Evolutionary conservation across 1,140 invertebrate genomes (phyloP).

Genomic region (Euura saliciscinereae): DNA sequence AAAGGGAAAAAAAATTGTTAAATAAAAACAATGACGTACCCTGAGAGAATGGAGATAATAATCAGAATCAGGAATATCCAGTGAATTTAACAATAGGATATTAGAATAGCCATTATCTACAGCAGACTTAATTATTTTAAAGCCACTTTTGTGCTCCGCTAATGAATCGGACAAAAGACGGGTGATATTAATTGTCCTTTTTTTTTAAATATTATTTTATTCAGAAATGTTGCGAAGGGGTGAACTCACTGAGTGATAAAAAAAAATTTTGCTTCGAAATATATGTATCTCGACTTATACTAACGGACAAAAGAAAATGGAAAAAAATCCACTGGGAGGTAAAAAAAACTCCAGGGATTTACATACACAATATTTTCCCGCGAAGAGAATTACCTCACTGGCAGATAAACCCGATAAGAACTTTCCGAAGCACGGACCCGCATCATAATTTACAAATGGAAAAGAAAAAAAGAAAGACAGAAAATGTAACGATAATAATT

Average conservation of each 20-base stretch:
- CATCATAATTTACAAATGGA: too few species aligned
- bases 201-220: neutral
- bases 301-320: too few species aligned
- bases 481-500: too few species aligned
- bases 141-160: conserved; percentile 54
- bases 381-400: too few species aligned
- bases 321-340: too few species aligned
- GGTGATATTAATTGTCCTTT: neutral
- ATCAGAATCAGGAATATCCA: conserved; percentile 37
- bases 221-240: neutral
- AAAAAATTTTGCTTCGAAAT: neutral
- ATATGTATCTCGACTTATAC: neutral
- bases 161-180: conserved; percentile 52
- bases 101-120: conserved; percentile 48
- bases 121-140: conserved; percentile 56
- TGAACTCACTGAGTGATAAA: neutral
- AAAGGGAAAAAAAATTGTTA: neutral
- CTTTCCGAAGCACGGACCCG: neutral
- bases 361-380: too few species aligned
- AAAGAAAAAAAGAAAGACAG: too few species aligned
- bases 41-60: conserved; percentile 20
- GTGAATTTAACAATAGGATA: conserved; percentile 46
- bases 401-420: neutral
- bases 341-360: too few species aligned
- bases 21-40: neutral